Conservation (phyloP, 2,113 vertebrate species). For the Epinephelus fuscoguttatus region DNA sequence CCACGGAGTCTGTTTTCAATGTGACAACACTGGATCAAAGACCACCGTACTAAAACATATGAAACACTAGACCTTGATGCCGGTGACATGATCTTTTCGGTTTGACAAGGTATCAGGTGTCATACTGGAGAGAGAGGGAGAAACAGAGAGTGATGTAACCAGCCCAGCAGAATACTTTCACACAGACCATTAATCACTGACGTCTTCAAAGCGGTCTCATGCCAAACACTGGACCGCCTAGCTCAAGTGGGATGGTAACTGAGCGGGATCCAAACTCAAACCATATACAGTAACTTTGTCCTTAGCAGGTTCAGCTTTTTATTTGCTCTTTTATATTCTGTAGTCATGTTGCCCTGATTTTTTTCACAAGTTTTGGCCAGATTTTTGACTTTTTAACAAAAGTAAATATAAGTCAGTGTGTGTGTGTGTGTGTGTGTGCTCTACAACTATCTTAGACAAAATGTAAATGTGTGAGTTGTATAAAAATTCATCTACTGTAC, state of each 20-base stretch:
- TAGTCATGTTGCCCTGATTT: too few relatives aligned
- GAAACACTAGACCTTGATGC: conserved; percentile 49
- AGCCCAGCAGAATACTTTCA: conserved; percentile 25
- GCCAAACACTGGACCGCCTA: conserved; percentile 38
- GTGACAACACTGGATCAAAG: conserved; percentile 60
- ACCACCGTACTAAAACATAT: conserved; percentile 16
- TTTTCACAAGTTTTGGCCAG: too few relatives aligned
- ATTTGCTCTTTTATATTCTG: too few relatives aligned
- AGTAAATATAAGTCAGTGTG: too few relatives aligned
- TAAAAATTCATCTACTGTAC: too few relatives aligned
- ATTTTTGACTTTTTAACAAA: too few relatives aligned
- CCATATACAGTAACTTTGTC: background rate
- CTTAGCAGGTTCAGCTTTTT: background rate
- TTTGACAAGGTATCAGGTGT: conserved; percentile 53
- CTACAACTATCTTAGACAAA: too few relatives aligned
- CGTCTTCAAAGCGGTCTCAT: conserved; percentile 41
- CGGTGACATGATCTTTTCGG: conserved; percentile 25
- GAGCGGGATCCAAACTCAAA: conserved; percentile 32
- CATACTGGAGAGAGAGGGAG: conserved; percentile 11
- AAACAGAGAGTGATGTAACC: conserved; percentile 43
- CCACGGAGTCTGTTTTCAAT: conserved; percentile 64
- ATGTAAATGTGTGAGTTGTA: too few relatives aligned
- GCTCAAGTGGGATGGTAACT: conserved; percentile 17
- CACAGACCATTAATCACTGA: conserved; percentile 66
- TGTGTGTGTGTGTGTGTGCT: too few relatives aligned